These are phyloP conservation scores for Blomia tropicalis DNA, from an alignment of 2,888 invertebrate genomes.

Conservation along the genomic window DNA sequence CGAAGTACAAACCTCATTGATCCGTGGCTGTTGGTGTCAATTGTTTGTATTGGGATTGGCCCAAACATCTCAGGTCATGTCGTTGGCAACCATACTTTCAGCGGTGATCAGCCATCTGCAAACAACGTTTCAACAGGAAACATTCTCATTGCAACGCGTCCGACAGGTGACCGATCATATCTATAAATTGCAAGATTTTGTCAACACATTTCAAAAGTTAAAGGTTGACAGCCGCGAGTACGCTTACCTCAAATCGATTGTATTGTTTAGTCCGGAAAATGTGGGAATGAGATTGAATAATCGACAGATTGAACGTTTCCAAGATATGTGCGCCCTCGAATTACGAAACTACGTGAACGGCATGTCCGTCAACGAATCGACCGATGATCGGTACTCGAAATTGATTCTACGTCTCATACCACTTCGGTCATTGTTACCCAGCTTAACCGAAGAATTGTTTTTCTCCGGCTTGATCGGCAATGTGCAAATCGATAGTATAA, in stretches of 20 bases:
- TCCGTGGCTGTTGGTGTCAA: slow-evolving; percentile 80
- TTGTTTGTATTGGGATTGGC: slow-evolving; percentile 75
- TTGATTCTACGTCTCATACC: slow-evolving; percentile 50
- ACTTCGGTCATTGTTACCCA: slow-evolving; percentile 48
- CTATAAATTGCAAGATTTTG: slow-evolving; percentile 63
- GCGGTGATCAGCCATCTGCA: slow-evolving; percentile 65
- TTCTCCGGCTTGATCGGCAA: slow-evolving; percentile 78
- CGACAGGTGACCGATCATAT: slow-evolving; percentile 61
- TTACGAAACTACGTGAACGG: slow-evolving; percentile 40
- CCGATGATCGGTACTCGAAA: slow-evolving; percentile 26
- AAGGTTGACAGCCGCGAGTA: slow-evolving; percentile 67
- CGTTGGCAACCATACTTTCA: slow-evolving; percentile 61
- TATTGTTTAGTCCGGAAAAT: slow-evolving; percentile 53
- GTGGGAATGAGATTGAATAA: slow-evolving; percentile 33
- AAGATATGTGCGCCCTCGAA: slow-evolving; percentile 47
- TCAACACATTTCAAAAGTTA: slow-evolving; percentile 53
- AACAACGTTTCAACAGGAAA: slow-evolving; percentile 50
- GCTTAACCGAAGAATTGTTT: slow-evolving; percentile 65
- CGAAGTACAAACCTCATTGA: slow-evolving; percentile 62
- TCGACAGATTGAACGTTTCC: slow-evolving; percentile 45
- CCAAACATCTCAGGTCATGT: slow-evolving; percentile 61
- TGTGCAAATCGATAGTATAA: slow-evolving; percentile 84
- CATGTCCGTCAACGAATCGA: slow-evolving; percentile 40
- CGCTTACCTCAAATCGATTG: slow-evolving; percentile 67
- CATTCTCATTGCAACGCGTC: slow-evolving; percentile 54